Base-by-base conservation (phyloP, 2,888 invertebrate genomes). In the Nipponacmea schrenckii region DNA sequence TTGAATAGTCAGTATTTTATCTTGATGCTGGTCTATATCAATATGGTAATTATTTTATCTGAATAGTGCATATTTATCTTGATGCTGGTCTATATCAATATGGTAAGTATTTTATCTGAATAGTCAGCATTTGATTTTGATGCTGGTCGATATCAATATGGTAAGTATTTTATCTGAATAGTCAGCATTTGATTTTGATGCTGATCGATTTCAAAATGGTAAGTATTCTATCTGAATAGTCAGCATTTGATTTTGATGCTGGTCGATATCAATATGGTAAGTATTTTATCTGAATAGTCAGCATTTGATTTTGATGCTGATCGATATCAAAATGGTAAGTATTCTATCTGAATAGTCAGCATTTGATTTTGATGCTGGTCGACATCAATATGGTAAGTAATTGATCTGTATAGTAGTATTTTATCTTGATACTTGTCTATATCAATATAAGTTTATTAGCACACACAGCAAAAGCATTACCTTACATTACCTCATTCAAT, bases 241-340 rank as follows among this genome's bases (percentile, higher is more conserved):
- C 44, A 65, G 26, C 14, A n/a, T 63, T 20, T n/a, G n/a, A n/a
- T n/a, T 15, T n/a, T 20, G 86, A 87, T 68, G 66, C 69, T 10
- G 87, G 86, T 77, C 85, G 85, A n/a, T 86, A 84, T 72, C 84
- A 84, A 84, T 81, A 84, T 79, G 87, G 87, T 85, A 71, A 75
- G 78, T 72, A 63, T 62, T 17, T 17, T 62, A 17, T 31, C 20
- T 15, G 17, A 69, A 27, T 46, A 15, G 14, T 64, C 27, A 66
- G 27, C 8, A 10, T 64, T 27, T 0, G 72, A 75, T 17, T 20
- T 17, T 20, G 86, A 87, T 68, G 64, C 69, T 7, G 87, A 86
- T 77, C 85, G 85, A n/a, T n/a, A 31, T 20, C n/a, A 44, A 14
- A 17, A 14, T 67, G n/a, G 20, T 20, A 46, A 15, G 20, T n/a